Evolutionary conservation across 2,113 vertebrate species (phyloP).

Genomic region (Trochalopteron elliotii): DNA sequence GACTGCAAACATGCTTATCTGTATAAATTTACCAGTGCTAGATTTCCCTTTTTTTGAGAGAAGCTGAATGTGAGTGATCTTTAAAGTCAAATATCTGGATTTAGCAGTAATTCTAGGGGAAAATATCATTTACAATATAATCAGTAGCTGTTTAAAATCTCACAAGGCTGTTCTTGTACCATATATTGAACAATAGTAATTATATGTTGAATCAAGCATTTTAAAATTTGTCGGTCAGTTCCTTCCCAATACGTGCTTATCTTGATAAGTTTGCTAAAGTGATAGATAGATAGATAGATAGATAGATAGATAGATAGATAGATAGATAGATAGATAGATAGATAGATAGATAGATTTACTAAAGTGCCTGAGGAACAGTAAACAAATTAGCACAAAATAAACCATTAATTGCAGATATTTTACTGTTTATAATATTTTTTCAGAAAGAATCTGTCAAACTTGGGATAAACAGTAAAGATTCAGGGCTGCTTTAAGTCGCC

Average conservation of each 20-base stretch:
- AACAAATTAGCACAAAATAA: background rate
- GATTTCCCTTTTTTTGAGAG: background rate
- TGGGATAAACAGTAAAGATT: background rate
- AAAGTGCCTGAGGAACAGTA: background rate
- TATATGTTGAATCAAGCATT: background rate
- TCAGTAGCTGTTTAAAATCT: background rate
- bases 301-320: background rate
- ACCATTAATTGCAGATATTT: background rate
- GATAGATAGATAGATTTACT: background rate
- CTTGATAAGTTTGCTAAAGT: background rate
- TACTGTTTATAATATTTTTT: background rate
- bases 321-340: background rate
- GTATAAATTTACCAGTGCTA: background rate
- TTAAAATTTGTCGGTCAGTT: background rate
- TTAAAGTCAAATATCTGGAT: background rate
- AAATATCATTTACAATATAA: background rate
- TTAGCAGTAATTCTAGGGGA: background rate
- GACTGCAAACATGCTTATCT: background rate
- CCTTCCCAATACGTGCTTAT: accelerated
- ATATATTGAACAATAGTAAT: background rate
- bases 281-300: background rate
- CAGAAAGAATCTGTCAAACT: background rate
- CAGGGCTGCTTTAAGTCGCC: background rate
- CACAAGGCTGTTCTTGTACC: background rate
- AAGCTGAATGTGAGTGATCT: background rate